Evolutionary conservation across 2,113 vertebrate species (phyloP).

Genomic region (Monopterus albus): DNA sequence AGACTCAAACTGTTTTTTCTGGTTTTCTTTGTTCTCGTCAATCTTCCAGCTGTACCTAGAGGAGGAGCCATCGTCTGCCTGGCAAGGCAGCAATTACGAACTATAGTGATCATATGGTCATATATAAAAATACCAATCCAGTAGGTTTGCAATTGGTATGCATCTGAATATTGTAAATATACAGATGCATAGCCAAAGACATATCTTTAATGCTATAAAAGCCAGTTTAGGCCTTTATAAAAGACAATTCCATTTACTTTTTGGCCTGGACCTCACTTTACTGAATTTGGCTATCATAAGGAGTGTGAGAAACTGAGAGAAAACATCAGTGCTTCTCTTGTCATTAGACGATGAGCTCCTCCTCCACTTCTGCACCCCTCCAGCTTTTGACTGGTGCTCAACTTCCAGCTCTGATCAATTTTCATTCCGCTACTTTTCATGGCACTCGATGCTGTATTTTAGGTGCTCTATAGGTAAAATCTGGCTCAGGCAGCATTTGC

Average conservation of each 20-base stretch:
- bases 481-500: constrained; percentile 40
- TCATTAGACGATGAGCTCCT: constrained; percentile 54
- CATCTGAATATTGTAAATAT: constrained; percentile 3
- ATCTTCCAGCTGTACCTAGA: constrained; percentile 62
- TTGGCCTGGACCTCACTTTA: not conserved
- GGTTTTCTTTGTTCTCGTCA: constrained; percentile 66
- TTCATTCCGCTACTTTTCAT: constrained; percentile 60
- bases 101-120: not conserved
- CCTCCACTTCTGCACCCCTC: constrained; percentile 51
- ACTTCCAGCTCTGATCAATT: constrained; percentile 61
- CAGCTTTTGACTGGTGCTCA: constrained; percentile 73
- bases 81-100: constrained; percentile 38
- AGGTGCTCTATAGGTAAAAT: constrained; percentile 71
- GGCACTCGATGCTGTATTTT: constrained; percentile 69
- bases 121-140: not conserved
- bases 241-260: not conserved
- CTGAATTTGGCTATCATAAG: not conserved
- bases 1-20: constrained; percentile 67
- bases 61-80: constrained; percentile 62
- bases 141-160: not conserved
- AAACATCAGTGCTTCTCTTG: constrained; percentile 24
- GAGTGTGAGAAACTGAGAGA: not conserved
- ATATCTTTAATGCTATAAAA: not conserved
- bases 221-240: not conserved
- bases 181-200: too few species aligned